Base-by-base conservation (phyloP, 1,140 invertebrate species). In the Drosophila murphyi region DNA sequence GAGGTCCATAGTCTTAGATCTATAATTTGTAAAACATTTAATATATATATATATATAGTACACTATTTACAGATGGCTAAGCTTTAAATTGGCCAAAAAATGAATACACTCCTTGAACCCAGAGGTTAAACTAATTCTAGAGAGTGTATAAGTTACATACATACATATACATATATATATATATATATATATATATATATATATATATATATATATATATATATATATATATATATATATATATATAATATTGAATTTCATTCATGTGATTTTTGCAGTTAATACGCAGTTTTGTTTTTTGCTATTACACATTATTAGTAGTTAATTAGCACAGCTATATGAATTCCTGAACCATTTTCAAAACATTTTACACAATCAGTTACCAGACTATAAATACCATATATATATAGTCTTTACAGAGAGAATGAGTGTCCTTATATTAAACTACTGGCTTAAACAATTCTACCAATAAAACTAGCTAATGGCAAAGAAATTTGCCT, bases 261-360 rank as follows among this genome's bases (percentile, higher is more conserved):
- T 76, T 61, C 71, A 73, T 62, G 62, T 72, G 57, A 76, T 73
- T 72, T 62, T 28, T 43, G 10, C 10, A n/a, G 28, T 69, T 63
- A 45, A 55, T 54, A 55, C 51, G 41, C 62, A 47, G 37, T 61
- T 50, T 32, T 8, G 3, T 34, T 60, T 31, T 48, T 48, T 39
- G 31, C 0, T 56, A 43, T 62, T 65, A 69, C 78, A 67, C 59
- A 76, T 47, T 56, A 52, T 80, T 20, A 52, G 60, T 62, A 48
- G 71, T 61, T 74, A 78, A 43, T 88, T 88, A 87, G 83, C 83
- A 80, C 83, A 87, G 83, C 79, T 87, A 87, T 88, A 71, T 74
- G 55, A 70, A 83, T 88, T 89, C 85, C 85, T 89, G 80, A 88
- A 82, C 83, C 83, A 54, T 75, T 72, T 65, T 48, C 61, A 65